phyloP scores from a whole-genome alignment of 1,140 invertebrate species.

The Oedothorax gibbosus region DNA sequence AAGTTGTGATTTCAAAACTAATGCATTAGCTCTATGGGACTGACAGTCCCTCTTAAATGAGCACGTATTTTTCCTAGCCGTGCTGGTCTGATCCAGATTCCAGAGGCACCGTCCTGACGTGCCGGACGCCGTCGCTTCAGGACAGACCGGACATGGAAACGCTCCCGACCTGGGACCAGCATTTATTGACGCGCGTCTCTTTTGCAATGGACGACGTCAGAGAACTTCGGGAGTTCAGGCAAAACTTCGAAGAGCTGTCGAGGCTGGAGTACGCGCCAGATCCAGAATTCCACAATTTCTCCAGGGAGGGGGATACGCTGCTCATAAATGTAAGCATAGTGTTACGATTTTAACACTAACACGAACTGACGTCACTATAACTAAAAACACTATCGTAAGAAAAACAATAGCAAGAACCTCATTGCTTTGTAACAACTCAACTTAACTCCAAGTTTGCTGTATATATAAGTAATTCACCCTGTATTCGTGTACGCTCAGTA shows the following conservation, averaged over 20 bases:
- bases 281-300: conserved; percentile 62
- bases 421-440: too few relatives aligned
- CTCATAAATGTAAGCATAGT: too few relatives aligned
- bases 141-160: neutral
- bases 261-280: conserved; percentile 66
- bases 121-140: conserved; percentile 28
- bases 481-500: too few relatives aligned
- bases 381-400: too few relatives aligned
- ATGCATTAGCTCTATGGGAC: too few relatives aligned
- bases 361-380: too few relatives aligned
- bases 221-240: conserved; percentile 43
- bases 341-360: too few relatives aligned
- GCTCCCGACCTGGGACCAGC: conserved; percentile 16
- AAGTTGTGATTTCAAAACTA: too few relatives aligned
- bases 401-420: too few relatives aligned
- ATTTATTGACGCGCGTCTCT: conserved; percentile 60
- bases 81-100: neutral
- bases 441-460: too few relatives aligned
- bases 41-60: too few relatives aligned
- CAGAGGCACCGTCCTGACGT: conserved; percentile 30
- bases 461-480: too few relatives aligned
- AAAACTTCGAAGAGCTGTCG: conserved; percentile 35
- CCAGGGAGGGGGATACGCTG: neutral
- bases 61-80: neutral
- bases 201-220: conserved; percentile 66